phyloP scores from a whole-genome alignment of 2,888 invertebrate species.

The Sinhomidia bicolor region DNA sequence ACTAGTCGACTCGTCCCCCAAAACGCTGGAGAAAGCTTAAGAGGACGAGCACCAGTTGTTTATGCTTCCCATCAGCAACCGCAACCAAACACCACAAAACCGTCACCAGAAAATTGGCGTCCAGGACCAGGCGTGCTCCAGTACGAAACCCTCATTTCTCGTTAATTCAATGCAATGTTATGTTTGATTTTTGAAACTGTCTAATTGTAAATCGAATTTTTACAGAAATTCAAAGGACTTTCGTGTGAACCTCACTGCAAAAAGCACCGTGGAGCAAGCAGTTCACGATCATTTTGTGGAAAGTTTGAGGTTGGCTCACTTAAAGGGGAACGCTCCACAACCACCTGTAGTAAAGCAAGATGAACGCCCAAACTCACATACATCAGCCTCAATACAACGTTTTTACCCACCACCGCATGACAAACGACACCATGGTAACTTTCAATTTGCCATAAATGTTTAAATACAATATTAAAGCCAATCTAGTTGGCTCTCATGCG shows the following conservation, averaged over 20 bases:
- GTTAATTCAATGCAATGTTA: no score
- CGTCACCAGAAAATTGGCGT: constrained; percentile 55
- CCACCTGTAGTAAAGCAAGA: constrained; percentile 50
- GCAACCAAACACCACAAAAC: constrained; percentile 37
- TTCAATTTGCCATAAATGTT: no score
- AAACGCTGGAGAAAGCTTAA: constrained; percentile 37
- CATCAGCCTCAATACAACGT: constrained; percentile 29
- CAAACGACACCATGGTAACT: constrained; percentile 64
- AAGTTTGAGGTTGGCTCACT: constrained; percentile 89
- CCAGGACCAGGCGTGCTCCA: constrained; percentile 53
- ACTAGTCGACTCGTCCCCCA: constrained; percentile 59
- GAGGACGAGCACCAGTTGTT: constrained; percentile 58
- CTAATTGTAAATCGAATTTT: no score
- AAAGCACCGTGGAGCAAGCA: constrained; percentile 84
- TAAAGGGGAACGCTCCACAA: constrained; percentile 85
- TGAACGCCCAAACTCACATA: constrained; percentile 54
- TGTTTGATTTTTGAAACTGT: no score
- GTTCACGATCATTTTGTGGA: constrained; percentile 94
- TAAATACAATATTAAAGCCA: no score
- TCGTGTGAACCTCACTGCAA: constrained; percentile 57
- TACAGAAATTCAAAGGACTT: constrained; percentile 67
- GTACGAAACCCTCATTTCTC: constrained; percentile 16
- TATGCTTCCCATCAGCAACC: constrained; percentile 34
- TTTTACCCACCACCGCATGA: constrained; percentile 59
- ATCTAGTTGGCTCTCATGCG: no score